Conservation (phyloP, 1,140 invertebrate genomes). For the Arion vulgaris region DNA sequence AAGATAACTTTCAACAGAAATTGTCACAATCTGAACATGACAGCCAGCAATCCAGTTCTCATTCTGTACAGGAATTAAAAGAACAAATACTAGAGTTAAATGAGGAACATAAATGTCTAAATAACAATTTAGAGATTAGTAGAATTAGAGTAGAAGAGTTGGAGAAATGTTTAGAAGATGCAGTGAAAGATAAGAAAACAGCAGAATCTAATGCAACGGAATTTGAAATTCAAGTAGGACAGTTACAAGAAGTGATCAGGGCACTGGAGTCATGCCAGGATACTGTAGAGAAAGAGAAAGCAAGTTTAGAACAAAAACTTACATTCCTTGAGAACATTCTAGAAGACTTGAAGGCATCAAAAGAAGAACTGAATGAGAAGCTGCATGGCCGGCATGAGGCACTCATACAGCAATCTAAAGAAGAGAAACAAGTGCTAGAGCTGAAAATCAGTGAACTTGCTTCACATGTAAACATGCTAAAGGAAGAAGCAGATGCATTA, state of each 20-base stretch:
- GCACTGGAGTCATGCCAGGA: conserved; percentile 45
- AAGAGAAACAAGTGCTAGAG: conserved; percentile 50
- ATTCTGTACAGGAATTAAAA: not conserved
- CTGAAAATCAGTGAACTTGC: conserved; percentile 33
- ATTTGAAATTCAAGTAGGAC: conserved; percentile 42
- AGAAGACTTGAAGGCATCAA: conserved; percentile 47
- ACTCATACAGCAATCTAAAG: conserved; percentile 45
- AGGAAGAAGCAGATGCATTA: conserved; percentile 39
- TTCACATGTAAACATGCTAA: conserved; percentile 13
- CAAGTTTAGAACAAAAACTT: conserved; percentile 52
- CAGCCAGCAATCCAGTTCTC: not conserved
- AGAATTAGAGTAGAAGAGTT: conserved; percentile 42
- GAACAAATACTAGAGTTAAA: conserved; percentile 3
- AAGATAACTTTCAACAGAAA: conserved; percentile 41
- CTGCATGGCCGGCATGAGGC: conserved; percentile 52
- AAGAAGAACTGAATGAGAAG: conserved; percentile 52
- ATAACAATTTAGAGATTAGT: not conserved
- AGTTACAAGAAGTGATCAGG: conserved; percentile 42
- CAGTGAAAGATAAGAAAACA: conserved; percentile 24
- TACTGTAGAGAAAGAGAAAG: conserved; percentile 51
- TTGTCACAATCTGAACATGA: not conserved
- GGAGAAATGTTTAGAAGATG: not conserved
- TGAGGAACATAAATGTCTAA: not conserved
- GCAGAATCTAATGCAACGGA: conserved; percentile 9
- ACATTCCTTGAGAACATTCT: conserved; percentile 52